Base-by-base conservation (phyloP, 2,797 vertebrate genomes). In the Macropodus opercularis region DNA sequence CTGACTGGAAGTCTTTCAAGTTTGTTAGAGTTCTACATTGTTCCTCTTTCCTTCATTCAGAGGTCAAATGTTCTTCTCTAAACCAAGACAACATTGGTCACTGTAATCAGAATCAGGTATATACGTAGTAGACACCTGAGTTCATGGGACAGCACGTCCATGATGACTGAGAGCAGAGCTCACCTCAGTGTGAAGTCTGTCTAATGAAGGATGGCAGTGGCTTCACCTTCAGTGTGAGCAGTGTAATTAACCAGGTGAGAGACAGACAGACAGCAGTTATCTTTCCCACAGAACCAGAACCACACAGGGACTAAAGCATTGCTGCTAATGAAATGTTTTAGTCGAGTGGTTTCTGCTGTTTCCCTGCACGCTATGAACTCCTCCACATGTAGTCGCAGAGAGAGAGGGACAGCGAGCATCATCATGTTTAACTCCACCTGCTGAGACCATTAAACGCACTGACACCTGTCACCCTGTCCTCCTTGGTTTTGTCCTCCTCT, bases 371-470 rank as follows among this genome's bases (percentile, higher is more conserved):
- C 39, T 59, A 51, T 77, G 69, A 76, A 69, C 62, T 68, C 64
- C 60, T 19, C 22, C 77, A 72, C 55, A 5, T 35, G 32, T 15
- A 14, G 5, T 10, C 69, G 54, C 58, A 32, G 53, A 48, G 57
- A 81, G 58, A 38, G 63, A 85, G 80, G 64, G 77, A 79, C 29
- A 86, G 77, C 38, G 48, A 87, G 76, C 66, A 59, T 70, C 81
- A 81, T 80, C 72, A 62, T 75, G 63, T 77, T 43, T 24, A 69
- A 59, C 80, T 76, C 55, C 48, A 43, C 42, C 2, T 49, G 17
- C 23, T 31, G 19, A 40, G 55, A 40, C 22, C 54, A 41, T 48
- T 65, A 59, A 47, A 14, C 54, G 13, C 46, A 44, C 57, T 78
- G 64, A 79, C 14, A 29, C 8, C 0, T 32, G 13, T 18, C 12